phyloP scores from a whole-genome alignment of 2,888 invertebrate species.

The Thysanoteuthis rhombus region DNA sequence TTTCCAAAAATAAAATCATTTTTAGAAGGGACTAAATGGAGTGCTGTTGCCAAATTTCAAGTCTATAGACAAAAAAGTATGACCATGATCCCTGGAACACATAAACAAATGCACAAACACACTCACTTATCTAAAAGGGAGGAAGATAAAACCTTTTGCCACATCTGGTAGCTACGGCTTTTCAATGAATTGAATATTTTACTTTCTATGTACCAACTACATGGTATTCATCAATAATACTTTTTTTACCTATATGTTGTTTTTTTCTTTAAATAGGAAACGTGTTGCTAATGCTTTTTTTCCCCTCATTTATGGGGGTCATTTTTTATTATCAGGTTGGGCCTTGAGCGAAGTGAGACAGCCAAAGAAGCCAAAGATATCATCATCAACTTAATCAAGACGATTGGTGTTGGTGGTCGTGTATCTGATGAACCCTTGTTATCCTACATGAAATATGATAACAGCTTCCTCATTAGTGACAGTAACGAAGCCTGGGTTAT shows the following conservation, averaged over 20 bases:
- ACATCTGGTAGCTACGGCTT: no score
- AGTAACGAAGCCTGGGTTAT: constrained; percentile 78
- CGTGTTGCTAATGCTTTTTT: neutral
- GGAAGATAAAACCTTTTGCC: no score
- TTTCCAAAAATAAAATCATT: no score
- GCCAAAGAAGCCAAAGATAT: constrained; percentile 77
- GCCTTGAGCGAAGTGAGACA: constrained; percentile 76
- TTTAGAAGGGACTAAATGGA: no score
- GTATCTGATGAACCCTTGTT: constrained; percentile 73
- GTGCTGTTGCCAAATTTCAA: no score
- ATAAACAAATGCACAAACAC: no score
- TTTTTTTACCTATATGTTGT: neutral
- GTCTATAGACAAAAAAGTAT: no score
- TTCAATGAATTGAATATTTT: no score
- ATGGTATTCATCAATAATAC: no score
- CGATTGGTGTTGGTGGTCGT: constrained; percentile 79
- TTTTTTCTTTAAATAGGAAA: neutral
- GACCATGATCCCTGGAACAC: no score
- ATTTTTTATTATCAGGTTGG: constrained; percentile 72
- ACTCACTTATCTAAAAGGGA: no score
- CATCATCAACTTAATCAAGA: constrained; percentile 75
- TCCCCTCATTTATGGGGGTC: neutral
- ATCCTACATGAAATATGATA: constrained; percentile 75
- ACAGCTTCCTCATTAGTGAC: constrained; percentile 82
- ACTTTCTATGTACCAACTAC: no score